Percentiles rank a stretch among this genome's conserved stretches.
phyloP scores from a whole-genome alignment of 1,140 invertebrate species.

The Aphidius ervi region DNA sequence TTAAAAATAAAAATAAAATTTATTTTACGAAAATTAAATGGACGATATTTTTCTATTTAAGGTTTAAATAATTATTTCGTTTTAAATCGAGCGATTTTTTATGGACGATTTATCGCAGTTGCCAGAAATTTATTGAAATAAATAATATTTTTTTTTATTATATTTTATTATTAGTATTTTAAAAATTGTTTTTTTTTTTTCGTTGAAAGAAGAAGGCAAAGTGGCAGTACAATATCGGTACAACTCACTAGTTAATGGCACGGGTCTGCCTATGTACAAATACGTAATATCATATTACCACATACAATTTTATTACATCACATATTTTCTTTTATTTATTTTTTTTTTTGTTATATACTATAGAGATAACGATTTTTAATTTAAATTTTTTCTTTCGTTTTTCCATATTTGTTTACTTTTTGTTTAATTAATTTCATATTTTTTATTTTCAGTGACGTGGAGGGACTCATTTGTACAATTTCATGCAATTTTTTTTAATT shows the following conservation, averaged over 20 bases:
- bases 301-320: slow-evolving; percentile 55
- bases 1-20: too few species aligned
- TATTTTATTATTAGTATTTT: slow-evolving; percentile 13
- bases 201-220: neutral
- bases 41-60: too few species aligned
- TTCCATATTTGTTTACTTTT: neutral
- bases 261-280: slow-evolving; percentile 53
- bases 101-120: too few species aligned
- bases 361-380: slow-evolving; percentile 18
- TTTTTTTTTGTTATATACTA: slow-evolving; percentile 32
- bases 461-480: slow-evolving; percentile 54
- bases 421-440: slow-evolving; percentile 24
- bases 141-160: neutral
- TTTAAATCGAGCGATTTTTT: too few species aligned
- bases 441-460: slow-evolving; percentile 50
- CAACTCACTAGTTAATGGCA: slow-evolving; percentile 53
- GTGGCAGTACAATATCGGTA: slow-evolving; percentile 47
- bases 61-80: too few species aligned
- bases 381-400: slow-evolving; percentile 2
- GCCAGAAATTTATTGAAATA: too few species aligned
- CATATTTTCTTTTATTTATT: slow-evolving; percentile 47
- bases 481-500: slow-evolving; percentile 44
- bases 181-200: slow-evolving; percentile 14
- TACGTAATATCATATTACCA: slow-evolving; percentile 53
- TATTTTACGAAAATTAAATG: too few species aligned